Conservation (phyloP, 2,888 invertebrate genomes). For the Adineta ricciae region DNA sequence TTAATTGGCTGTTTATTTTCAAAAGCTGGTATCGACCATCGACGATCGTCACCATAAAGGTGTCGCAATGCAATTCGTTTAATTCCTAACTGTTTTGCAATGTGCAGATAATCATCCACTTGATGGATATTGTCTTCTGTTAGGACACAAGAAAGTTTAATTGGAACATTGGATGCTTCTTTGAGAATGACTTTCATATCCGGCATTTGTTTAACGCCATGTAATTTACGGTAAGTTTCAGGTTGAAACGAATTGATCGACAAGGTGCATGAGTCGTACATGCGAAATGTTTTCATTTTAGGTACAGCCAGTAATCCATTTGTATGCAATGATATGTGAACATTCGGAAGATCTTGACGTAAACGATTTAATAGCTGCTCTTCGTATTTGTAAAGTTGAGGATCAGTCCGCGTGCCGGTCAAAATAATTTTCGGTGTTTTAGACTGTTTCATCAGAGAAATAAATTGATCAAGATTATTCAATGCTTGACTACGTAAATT, state of each 20-base stretch:
- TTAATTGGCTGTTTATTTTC: neutral
- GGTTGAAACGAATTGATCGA: neutral
- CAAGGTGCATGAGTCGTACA: neutral
- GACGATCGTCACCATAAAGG: neutral
- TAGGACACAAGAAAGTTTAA: neutral
- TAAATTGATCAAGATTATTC: neutral
- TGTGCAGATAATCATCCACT: neutral
- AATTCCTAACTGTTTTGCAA: neutral
- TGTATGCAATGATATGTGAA: neutral
- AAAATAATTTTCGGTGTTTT: neutral
- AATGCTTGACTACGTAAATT: neutral
- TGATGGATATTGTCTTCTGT: neutral
- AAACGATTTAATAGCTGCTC: neutral
- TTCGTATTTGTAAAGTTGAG: conserved; percentile 3
- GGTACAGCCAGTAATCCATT: neutral
- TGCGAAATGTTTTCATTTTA: neutral
- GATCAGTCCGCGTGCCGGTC: neutral
- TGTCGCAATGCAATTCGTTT: neutral
- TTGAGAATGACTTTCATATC: neutral
- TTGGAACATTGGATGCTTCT: neutral
- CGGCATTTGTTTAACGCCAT: neutral
- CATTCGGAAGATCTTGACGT: neutral
- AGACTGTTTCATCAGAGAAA: neutral
- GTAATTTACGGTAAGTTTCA: neutral
- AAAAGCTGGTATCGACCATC: neutral